A percentile compares a stretch with the other conserved stretches of the same genome.
Conservation (phyloP, 2,888 invertebrate species). For the Pilophorus perplexus region DNA sequence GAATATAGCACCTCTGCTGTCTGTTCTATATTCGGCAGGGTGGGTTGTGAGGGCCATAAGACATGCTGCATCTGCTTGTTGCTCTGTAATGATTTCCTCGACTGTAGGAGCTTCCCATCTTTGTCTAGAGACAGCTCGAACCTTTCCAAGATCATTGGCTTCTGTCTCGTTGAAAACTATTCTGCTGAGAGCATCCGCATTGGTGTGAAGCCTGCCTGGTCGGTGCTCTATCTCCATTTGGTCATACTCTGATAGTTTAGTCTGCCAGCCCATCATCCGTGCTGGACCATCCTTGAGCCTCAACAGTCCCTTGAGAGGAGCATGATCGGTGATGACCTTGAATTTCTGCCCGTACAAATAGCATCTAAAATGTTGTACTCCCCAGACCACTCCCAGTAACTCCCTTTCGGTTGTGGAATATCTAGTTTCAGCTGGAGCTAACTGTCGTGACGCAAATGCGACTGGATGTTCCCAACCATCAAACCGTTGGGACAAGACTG, state of each 20-base stretch:
- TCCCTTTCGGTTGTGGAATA: slow-evolving; percentile 20
- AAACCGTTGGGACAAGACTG: slow-evolving; percentile 47
- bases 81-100: too few relatives aligned
- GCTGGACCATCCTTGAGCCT: neutral
- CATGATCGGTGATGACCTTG: neutral
- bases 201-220: neutral
- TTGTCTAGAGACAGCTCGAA: too few relatives aligned
- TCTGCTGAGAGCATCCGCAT: slow-evolving; percentile 20
- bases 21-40: too few relatives aligned
- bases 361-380: slow-evolving; percentile 15
- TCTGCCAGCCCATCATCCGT: neutral
- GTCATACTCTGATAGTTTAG: slow-evolving; percentile 4
- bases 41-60: too few relatives aligned
- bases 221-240: neutral
- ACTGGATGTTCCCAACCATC: slow-evolving; percentile 27
- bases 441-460: slow-evolving; percentile 41
- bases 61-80: too few relatives aligned
- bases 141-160: too few relatives aligned
- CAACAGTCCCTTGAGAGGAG: neutral
- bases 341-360: neutral
- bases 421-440: neutral
- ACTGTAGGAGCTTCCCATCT: too few relatives aligned
- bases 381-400: slow-evolving; percentile 19
- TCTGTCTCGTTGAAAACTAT: too few relatives aligned
- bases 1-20: too few relatives aligned